phyloP scores from a whole-genome alignment of 2,797 vertebrate species.

The Anableps anableps region DNA sequence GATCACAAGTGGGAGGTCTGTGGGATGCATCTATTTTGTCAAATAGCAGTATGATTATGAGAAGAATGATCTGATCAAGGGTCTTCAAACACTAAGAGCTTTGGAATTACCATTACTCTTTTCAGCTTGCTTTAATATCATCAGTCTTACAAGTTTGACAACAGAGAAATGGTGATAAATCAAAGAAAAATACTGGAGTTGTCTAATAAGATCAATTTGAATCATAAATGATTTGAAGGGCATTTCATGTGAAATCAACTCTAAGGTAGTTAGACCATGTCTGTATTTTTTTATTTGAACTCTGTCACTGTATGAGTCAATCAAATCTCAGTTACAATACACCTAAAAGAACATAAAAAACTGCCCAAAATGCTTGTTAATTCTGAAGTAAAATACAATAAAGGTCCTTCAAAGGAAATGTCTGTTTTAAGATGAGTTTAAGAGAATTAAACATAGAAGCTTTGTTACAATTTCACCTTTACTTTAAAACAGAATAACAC shows the following conservation, averaged over 20 bases:
- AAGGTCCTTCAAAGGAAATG: not conserved
- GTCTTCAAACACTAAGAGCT: conserved; percentile 18
- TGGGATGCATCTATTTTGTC: conserved; percentile 23
- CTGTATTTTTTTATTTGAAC: not conserved
- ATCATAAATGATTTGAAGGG: conserved; percentile 2
- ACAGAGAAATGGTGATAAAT: not conserved
- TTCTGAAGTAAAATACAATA: not conserved
- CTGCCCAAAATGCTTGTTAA: not conserved
- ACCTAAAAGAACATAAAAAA: too few relatives aligned
- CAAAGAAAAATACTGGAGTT: not conserved
- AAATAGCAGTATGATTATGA: conserved; percentile 29
- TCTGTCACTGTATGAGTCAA: not conserved
- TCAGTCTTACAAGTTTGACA: conserved; percentile 12
- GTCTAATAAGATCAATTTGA: not conserved
- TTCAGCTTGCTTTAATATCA: conserved; percentile 23
- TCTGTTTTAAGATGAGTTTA: not conserved
- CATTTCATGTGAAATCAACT: not conserved
- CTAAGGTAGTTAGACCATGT: not conserved
- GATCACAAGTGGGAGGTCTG: conserved; percentile 21
- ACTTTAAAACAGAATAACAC: not conserved
- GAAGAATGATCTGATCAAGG: conserved; percentile 25
- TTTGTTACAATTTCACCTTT: not conserved
- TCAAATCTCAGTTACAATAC: not conserved
- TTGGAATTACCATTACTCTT: conserved; percentile 10
- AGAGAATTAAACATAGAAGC: not conserved